These are phyloP conservation scores for Parnassius mnemosyne DNA, from an alignment of 2,888 invertebrate genomes.

Conservation along the genomic window DNA sequence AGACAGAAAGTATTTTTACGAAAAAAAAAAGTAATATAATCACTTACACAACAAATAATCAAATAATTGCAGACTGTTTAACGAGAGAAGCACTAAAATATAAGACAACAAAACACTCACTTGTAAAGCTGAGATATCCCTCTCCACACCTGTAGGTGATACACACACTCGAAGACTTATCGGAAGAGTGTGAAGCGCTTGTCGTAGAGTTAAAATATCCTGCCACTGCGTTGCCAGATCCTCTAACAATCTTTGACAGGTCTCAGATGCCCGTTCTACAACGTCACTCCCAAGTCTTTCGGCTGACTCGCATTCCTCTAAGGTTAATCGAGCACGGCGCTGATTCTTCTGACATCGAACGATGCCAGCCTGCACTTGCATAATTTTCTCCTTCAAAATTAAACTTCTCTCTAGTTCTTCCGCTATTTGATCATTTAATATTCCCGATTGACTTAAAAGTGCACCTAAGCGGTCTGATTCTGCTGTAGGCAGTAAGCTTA, in stretches of 20 bases:
- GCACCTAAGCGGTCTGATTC: slow-evolving; percentile 90
- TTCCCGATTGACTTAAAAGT: slow-evolving; percentile 84
- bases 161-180: slow-evolving; percentile 87
- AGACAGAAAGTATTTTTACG: neutral
- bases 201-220: slow-evolving; percentile 87
- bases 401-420: slow-evolving; percentile 90
- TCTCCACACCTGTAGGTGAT: slow-evolving; percentile 87
- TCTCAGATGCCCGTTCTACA: slow-evolving; percentile 87
- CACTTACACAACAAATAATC: no score
- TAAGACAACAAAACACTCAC: slow-evolving; percentile 38
- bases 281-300: slow-evolving; percentile 88
- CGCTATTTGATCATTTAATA: slow-evolving; percentile 85
- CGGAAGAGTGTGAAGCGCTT: slow-evolving; percentile 88
- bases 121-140: slow-evolving; percentile 84
- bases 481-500: slow-evolving; percentile 86
- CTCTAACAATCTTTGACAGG: slow-evolving; percentile 85
- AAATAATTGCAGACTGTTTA: no score
- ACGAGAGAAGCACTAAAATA: neutral
- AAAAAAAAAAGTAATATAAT: neutral
- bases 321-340: slow-evolving; percentile 80
- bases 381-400: slow-evolving; percentile 87
- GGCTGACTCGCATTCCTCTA: slow-evolving; percentile 87
- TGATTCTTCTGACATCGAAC: slow-evolving; percentile 85
- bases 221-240: slow-evolving; percentile 88
- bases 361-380: slow-evolving; percentile 86